A percentile compares a stretch with the other conserved stretches of the same genome.
Conservation (phyloP, 2,797 vertebrate genomes). For the Cirrhinus molitorella region DNA sequence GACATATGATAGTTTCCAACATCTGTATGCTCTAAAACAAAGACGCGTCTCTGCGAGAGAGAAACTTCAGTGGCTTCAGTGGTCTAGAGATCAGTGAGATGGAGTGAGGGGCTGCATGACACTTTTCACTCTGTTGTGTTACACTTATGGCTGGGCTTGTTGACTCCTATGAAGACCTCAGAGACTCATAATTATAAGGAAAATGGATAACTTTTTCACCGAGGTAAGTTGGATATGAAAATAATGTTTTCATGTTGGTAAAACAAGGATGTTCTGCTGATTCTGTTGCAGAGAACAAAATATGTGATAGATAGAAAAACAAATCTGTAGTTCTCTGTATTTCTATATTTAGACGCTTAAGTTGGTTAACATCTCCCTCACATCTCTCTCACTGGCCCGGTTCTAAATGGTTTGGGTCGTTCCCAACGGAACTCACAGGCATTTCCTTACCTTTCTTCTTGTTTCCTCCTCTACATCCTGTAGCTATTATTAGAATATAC, state of each 20-base stretch:
- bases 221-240: conserved; percentile 78
- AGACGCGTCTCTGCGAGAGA: conserved; percentile 65
- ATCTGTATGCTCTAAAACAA: conserved; percentile 76
- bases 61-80: conserved; percentile 5
- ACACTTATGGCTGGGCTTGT: conserved; percentile 67
- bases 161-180: conserved; percentile 60
- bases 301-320: neutral
- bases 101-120: conserved; percentile 9
- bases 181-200: conserved; percentile 66
- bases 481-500: conserved; percentile 68
- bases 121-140: conserved; percentile 25
- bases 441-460: conserved; percentile 62
- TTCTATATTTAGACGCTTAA: neutral
- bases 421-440: conserved; percentile 54
- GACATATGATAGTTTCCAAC: conserved; percentile 57
- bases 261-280: conserved; percentile 33
- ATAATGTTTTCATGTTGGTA: conserved; percentile 17
- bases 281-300: neutral
- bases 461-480: conserved; percentile 63
- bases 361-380: conserved; percentile 1
- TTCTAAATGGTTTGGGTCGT: conserved; percentile 15
- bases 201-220: conserved; percentile 87
- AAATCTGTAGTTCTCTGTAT: neutral
- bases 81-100: conserved; percentile 25
- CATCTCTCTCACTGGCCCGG: conserved; percentile 3